These are phyloP conservation scores for Palythoa grandis DNA, from an alignment of 92 coral and sea anemone genomes.

Conservation along the genomic window DNA sequence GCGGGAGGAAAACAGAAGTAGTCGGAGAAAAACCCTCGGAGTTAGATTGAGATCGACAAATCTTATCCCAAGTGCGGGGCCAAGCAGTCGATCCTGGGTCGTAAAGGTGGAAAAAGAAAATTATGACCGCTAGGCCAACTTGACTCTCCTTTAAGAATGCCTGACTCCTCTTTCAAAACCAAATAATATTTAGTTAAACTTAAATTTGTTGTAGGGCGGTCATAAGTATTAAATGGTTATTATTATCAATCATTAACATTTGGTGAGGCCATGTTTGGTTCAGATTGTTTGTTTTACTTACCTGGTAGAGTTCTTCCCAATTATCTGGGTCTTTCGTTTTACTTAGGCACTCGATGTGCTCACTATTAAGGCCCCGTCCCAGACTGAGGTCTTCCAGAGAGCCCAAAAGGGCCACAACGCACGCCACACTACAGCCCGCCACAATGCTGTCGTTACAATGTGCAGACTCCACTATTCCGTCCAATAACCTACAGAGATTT, in stretches of 20 bases:
- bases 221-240: too few species aligned
- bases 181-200: too few species aligned
- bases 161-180: too few species aligned
- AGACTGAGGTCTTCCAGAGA: slow-evolving; percentile 96
- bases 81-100: too few species aligned
- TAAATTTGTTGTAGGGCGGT: too few species aligned
- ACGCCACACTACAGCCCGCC: slow-evolving; percentile 99
- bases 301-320: slow-evolving; percentile 83
- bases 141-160: too few species aligned
- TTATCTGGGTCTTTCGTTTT: slow-evolving; percentile 85
- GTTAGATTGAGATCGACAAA: too few species aligned
- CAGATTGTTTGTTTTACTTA: slow-evolving; percentile 1
- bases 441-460: slow-evolving; percentile 92
- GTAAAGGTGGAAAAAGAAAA: too few species aligned
- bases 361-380: slow-evolving; percentile 94
- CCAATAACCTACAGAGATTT: slow-evolving; percentile 70
- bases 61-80: too few species aligned
- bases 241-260: too few species aligned
- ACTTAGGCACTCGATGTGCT: slow-evolving; percentile 89
- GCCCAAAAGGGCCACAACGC: slow-evolving; percentile 95
- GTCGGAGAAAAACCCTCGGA: too few species aligned
- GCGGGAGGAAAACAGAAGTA: too few species aligned
- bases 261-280: neutral
- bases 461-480: slow-evolving; percentile 95
- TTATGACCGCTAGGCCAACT: neutral